phyloP scores from a whole-genome alignment of 2,888 invertebrate species.

The Ennomos fuscantarius region DNA sequence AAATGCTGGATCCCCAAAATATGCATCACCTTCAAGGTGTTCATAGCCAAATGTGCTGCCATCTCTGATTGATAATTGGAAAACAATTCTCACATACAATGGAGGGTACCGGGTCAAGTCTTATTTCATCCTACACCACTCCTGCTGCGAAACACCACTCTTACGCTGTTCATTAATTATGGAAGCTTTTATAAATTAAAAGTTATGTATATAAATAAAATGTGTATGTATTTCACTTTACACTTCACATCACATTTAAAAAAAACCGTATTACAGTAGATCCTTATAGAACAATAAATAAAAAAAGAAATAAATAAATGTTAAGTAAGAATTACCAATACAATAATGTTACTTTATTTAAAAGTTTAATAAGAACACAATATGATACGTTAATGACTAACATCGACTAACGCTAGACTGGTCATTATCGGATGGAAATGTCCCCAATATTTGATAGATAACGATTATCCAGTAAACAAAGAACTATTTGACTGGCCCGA shows the following conservation, averaged over 20 bases:
- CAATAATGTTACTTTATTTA: too few species aligned
- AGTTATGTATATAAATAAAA: too few species aligned
- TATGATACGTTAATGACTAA: constrained; percentile 18
- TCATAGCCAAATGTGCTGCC: constrained; percentile 51
- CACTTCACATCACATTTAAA: not conserved
- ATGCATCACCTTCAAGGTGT: constrained; percentile 70
- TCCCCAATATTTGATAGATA: constrained; percentile 33
- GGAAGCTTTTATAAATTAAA: constrained; percentile 35
- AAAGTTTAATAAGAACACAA: too few species aligned
- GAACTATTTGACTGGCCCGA: too few species aligned
- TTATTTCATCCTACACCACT: constrained; percentile 68
- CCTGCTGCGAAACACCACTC: constrained; percentile 48
- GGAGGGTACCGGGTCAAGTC: not conserved
- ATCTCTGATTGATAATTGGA: constrained; percentile 33
- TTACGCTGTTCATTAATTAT: constrained; percentile 61
- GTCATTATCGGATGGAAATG: constrained; percentile 38
- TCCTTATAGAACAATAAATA: too few species aligned
- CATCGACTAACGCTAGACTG: constrained; percentile 20
- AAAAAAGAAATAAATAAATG: too few species aligned
- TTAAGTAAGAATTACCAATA: too few species aligned
- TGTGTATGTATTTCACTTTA: constrained; percentile 2
- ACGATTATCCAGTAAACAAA: constrained; percentile 21
- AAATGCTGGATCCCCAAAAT: constrained; percentile 70
- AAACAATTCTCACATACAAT: constrained; percentile 15
- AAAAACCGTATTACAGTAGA: too few species aligned